phyloP scores from a whole-genome alignment of 1,140 invertebrate species.

The Macrobrachium nipponense region DNA sequence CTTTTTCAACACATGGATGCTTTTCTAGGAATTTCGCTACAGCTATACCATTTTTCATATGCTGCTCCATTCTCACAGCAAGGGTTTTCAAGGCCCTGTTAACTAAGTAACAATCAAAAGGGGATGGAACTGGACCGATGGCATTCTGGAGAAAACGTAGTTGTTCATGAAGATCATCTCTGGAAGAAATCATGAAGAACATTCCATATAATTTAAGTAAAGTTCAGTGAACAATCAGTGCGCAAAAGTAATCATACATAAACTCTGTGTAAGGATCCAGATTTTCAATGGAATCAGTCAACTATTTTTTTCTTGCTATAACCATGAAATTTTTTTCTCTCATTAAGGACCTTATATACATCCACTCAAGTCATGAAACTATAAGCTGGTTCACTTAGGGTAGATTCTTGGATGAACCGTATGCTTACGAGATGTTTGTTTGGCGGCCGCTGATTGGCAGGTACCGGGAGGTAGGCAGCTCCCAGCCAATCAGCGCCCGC shows the following conservation, averaged over 20 bases:
- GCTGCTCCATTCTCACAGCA: slow-evolving; percentile 89
- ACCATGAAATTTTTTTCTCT: no score
- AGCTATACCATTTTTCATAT: slow-evolving; percentile 81
- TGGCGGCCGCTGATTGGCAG: no score
- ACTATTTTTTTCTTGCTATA: no score
- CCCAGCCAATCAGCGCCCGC: no score
- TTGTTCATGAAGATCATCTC: slow-evolving; percentile 78
- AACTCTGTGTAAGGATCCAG: no score
- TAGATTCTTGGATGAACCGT: no score
- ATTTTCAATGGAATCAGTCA: no score
- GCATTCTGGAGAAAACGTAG: slow-evolving; percentile 92
- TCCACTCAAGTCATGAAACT: no score
- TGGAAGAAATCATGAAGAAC: slow-evolving; percentile 48
- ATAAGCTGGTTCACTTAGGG: no score
- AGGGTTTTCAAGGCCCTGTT: slow-evolving; percentile 96
- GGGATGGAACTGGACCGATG: slow-evolving; percentile 92
- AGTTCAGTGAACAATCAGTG: not conserved
- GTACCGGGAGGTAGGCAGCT: no score
- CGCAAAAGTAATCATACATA: not conserved
- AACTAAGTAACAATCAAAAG: slow-evolving; percentile 95
- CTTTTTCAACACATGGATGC: slow-evolving; percentile 83
- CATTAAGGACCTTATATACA: no score
- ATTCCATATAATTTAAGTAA: not conserved
- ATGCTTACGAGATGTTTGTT: no score
- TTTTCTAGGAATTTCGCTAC: slow-evolving; percentile 85